These are phyloP conservation scores for Molorchus minor DNA, from an alignment of 2,888 invertebrate species.

Conservation along the genomic window DNA sequence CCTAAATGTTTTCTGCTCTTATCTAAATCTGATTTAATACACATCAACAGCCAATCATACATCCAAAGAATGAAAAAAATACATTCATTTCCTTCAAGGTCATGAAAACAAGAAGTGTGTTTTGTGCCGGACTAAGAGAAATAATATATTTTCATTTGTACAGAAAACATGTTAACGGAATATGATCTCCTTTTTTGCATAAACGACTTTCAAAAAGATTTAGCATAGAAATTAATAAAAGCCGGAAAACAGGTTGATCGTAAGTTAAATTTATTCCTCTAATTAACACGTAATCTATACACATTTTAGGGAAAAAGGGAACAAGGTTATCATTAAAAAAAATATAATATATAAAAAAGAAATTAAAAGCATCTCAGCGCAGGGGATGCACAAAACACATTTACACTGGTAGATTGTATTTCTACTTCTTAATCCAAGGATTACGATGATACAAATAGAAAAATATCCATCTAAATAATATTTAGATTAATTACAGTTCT, in stretches of 20 bases:
- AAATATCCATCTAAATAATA: constrained; percentile 57
- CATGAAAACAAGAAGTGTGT: constrained; percentile 36
- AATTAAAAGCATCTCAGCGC: constrained; percentile 23
- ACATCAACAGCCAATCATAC: constrained; percentile 45
- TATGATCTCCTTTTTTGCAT: constrained; percentile 1
- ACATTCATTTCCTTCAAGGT: constrained; percentile 35
- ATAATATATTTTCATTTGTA: constrained; percentile 25
- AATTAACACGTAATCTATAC: constrained; percentile 46
- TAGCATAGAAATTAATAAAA: constrained; percentile 7
- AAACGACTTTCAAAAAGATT: constrained; percentile 15
- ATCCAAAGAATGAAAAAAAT: constrained; percentile 44
- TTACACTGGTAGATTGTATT: constrained; percentile 44
- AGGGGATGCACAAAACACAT: constrained; percentile 47
- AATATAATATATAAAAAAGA: constrained; percentile 41
- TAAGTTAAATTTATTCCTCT: constrained; percentile 24
- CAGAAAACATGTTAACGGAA: constrained; percentile 35
- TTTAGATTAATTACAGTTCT: constrained; percentile 48
- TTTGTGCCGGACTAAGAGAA: constrained; percentile 35
- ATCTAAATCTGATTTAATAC: constrained; percentile 40
- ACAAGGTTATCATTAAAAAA: constrained; percentile 36
- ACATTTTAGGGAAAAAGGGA: constrained; percentile 37
- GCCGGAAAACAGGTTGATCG: constrained; percentile 8
- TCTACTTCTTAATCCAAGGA: constrained; percentile 41
- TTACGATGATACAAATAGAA: constrained; percentile 56
- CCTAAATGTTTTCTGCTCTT: constrained; percentile 31